phyloP scores from a whole-genome alignment of 2,797 vertebrate species.

The Enteromius thamalakanensis region DNA sequence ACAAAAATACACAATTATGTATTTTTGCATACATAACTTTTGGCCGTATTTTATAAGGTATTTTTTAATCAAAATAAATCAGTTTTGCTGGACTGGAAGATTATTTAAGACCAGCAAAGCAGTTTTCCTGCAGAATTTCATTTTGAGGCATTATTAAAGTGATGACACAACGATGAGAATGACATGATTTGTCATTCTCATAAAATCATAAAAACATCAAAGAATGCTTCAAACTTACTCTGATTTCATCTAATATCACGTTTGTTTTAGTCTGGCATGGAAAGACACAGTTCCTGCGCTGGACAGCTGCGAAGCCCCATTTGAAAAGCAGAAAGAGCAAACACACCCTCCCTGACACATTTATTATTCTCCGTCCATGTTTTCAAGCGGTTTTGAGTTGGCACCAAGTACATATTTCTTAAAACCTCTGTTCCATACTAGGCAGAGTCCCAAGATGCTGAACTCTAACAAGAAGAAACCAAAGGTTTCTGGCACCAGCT shows the following conservation, averaged over 20 bases:
- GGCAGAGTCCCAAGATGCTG: slow-evolving; percentile 57
- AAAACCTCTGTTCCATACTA: slow-evolving; percentile 49
- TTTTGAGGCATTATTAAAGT: background rate
- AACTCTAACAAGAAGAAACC: slow-evolving; percentile 50
- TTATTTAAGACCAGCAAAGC: background rate
- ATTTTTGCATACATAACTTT: too few relatives aligned
- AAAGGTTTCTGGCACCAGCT: slow-evolving; percentile 50
- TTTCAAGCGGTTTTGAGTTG: slow-evolving; percentile 45
- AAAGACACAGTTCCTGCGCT: background rate
- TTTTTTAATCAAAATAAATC: too few relatives aligned
- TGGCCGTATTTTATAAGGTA: too few relatives aligned
- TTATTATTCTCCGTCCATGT: slow-evolving; percentile 44
- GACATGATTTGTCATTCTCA: background rate
- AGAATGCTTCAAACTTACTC: background rate
- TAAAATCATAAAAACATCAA: background rate
- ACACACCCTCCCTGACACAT: slow-evolving; percentile 24
- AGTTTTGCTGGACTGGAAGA: background rate
- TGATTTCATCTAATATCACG: background rate
- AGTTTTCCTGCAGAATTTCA: background rate
- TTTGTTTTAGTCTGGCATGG: background rate
- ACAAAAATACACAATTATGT: too few relatives aligned
- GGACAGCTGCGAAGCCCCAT: slow-evolving; percentile 6
- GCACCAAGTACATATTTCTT: slow-evolving; percentile 48
- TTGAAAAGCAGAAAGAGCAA: slow-evolving; percentile 2
- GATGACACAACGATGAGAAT: background rate